These are phyloP conservation scores for Ceratina calcarata DNA, from an alignment of 1,140 invertebrate species.

Conservation along the genomic window DNA sequence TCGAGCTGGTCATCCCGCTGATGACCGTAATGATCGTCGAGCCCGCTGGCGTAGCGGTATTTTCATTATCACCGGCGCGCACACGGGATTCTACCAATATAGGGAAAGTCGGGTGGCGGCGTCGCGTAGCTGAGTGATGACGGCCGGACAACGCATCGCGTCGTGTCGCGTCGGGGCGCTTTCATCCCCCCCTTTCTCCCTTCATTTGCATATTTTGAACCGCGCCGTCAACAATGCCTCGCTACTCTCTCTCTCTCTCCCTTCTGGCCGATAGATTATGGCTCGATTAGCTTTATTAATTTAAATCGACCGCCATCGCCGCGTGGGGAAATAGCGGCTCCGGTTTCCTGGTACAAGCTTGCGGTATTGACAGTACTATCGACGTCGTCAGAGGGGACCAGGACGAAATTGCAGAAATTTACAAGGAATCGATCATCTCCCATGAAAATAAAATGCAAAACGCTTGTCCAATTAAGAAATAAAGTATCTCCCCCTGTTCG, in stretches of 20 bases:
- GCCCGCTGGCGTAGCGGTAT: constrained; percentile 65
- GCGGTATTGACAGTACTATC: not conserved
- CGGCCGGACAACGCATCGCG: constrained; percentile 44
- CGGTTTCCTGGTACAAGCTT: not conserved
- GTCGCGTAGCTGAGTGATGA: constrained; percentile 62
- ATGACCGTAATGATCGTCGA: constrained; percentile 67
- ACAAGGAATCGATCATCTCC: too few species aligned
- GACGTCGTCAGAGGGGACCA: too few species aligned
- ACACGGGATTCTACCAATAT: not conserved
- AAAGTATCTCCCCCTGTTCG: not conserved
- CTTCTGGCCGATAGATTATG: constrained; percentile 60
- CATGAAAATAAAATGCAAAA: too few species aligned
- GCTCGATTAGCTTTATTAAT: constrained; percentile 72
- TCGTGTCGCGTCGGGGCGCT: constrained; percentile 34
- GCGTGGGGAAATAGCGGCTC: not conserved
- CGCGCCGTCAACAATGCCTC: constrained; percentile 53
- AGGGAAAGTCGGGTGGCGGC: constrained; percentile 31
- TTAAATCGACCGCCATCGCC: constrained; percentile 62
- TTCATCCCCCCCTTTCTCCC: constrained; percentile 58
- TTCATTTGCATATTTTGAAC: constrained; percentile 73
- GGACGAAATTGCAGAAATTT: too few species aligned
- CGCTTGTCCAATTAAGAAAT: too few species aligned
- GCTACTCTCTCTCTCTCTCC: constrained; percentile 25
- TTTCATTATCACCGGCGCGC: constrained; percentile 72
- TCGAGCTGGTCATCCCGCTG: constrained; percentile 69